phyloP scores from a whole-genome alignment of 2,113 vertebrate species.

The Ailurus styani region DNA sequence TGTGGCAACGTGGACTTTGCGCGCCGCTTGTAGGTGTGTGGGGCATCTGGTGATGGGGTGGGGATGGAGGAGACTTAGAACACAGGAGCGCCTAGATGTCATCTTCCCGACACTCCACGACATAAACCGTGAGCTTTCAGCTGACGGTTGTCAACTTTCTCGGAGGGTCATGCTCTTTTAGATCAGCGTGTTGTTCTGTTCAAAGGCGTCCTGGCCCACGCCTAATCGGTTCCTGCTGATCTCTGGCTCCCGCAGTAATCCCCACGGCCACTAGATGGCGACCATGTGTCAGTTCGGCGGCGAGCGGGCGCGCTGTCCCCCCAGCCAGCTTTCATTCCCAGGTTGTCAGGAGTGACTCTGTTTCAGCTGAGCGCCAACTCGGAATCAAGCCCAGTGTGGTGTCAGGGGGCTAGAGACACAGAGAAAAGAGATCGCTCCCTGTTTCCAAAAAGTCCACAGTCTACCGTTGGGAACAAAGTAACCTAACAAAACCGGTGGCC shows the following conservation, averaged over 20 bases:
- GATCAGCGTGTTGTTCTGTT: not conserved
- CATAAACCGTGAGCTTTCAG: not conserved
- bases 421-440: not conserved
- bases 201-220: not conserved
- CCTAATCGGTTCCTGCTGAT: not conserved
- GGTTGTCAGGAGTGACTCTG: not conserved
- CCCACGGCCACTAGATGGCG: constrained; percentile 28
- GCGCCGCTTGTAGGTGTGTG: too few relatives aligned
- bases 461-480: not conserved
- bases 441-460: not conserved
- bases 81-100: not conserved
- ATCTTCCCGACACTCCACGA: not conserved
- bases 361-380: not conserved
- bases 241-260: not conserved
- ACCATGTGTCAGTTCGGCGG: not conserved
- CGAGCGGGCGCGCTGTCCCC: not conserved
- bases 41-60: not conserved
- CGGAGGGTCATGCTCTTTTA: not conserved
- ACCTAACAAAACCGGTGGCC: not conserved
- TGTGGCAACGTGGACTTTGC: not conserved
- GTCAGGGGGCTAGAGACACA: not conserved
- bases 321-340: not conserved
- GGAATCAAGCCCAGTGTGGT: not conserved
- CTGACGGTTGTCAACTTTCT: not conserved
- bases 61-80: not conserved